These are phyloP conservation scores for Micromesistius poutassou DNA, from an alignment of 2,797 vertebrate genomes.

Conservation along the genomic window DNA sequence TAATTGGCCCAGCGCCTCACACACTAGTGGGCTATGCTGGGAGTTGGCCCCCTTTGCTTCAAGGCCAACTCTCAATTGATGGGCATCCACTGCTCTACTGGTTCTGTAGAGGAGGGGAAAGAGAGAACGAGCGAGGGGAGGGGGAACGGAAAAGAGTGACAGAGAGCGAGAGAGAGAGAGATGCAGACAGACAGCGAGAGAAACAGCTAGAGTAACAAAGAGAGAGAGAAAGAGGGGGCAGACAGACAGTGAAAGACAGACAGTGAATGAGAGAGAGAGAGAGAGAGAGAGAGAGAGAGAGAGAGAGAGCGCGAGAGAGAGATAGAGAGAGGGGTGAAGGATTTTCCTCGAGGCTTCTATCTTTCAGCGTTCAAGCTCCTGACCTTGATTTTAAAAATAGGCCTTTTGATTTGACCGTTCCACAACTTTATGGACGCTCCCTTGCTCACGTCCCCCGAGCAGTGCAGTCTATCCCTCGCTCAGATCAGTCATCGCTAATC, in stretches of 20 bases:
- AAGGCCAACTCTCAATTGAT: constrained; percentile 53
- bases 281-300: not conserved
- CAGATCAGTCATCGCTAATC: constrained; percentile 37
- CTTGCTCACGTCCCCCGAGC: not conserved
- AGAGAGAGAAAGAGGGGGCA: not conserved
- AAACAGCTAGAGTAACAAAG: not conserved
- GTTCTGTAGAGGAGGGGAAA: not conserved
- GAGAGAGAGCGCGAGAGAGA: not conserved
- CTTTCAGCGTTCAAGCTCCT: constrained; percentile 38
- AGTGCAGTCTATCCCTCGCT: not conserved
- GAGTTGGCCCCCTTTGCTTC: constrained; percentile 47
- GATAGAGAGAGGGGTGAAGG: not conserved
- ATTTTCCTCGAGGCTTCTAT: constrained; percentile 47
- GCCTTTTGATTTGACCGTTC: constrained; percentile 56
- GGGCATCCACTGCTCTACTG: constrained; percentile 55
- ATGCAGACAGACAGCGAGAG: not conserved
- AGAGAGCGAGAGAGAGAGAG: not conserved
- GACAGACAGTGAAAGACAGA: not conserved
- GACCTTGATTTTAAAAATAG: constrained; percentile 69
- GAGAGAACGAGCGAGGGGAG: constrained; percentile 11
- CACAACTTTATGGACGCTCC: constrained; percentile 32
- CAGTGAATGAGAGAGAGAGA: not conserved
- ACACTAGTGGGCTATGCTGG: constrained; percentile 19
- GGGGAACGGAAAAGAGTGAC: not conserved
- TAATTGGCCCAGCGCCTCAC: constrained; percentile 54